Conservation (phyloP, 2,113 vertebrate genomes). For the Pelecanus crispus region DNA sequence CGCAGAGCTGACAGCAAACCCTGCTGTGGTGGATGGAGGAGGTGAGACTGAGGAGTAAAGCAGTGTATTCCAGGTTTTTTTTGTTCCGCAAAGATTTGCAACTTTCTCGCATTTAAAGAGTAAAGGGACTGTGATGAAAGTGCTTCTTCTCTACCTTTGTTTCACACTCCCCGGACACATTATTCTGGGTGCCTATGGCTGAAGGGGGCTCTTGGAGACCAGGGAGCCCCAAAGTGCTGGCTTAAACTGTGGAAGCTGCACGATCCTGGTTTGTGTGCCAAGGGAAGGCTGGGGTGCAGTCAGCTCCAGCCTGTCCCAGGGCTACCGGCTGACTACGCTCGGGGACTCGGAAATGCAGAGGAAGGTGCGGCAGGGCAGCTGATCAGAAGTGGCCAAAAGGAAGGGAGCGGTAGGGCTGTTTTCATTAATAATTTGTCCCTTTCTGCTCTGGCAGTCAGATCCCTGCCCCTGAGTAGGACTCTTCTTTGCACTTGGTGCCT, state of each 20-base stretch:
- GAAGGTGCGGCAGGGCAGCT: no score
- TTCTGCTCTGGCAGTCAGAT: background rate
- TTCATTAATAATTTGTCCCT: background rate
- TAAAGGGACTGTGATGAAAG: background rate
- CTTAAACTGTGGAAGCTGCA: background rate
- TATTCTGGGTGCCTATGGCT: no score
- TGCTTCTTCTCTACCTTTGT: background rate
- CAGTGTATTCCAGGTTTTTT: background rate
- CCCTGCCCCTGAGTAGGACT: background rate
- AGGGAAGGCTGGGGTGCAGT: background rate
- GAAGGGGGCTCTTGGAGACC: background rate
- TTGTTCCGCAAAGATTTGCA: background rate
- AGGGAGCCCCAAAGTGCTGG: background rate
- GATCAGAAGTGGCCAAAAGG: background rate
- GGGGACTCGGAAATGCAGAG: background rate
- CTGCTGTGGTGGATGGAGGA: background rate
- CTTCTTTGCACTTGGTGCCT: background rate
- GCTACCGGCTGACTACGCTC: background rate
- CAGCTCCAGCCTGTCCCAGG: background rate
- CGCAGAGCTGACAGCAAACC: background rate
- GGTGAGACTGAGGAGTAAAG: background rate
- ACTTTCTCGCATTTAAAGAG: background rate
- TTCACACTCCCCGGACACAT: rapidly evolving
- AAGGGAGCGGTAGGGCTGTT: background rate
- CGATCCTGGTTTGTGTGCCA: rapidly evolving